phyloP scores from a whole-genome alignment of 2,888 invertebrate genomes.

The Opisthograptis luteolata region DNA sequence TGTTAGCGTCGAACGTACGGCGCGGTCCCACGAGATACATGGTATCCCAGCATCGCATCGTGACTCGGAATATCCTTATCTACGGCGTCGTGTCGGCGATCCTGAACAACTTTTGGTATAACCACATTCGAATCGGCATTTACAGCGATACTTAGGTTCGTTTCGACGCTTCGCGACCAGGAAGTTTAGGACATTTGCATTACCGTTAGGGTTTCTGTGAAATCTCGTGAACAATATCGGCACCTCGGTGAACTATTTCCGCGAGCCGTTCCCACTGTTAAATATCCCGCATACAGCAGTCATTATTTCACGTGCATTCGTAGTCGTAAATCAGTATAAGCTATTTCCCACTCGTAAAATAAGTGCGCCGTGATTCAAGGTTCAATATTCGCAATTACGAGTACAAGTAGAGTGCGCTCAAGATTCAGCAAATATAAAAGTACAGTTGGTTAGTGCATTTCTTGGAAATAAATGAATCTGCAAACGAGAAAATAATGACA shows the following conservation, averaged over 20 bases:
- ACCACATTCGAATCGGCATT: slow-evolving; percentile 61
- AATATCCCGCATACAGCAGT: slow-evolving; percentile 38
- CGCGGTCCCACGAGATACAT: slow-evolving; percentile 53
- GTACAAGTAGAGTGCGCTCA: neutral
- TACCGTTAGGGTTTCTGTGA: slow-evolving; percentile 73
- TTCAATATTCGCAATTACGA: slow-evolving; percentile 25
- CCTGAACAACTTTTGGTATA: slow-evolving; percentile 61
- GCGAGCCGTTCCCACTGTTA: slow-evolving; percentile 49
- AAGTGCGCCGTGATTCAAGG: slow-evolving; percentile 16
- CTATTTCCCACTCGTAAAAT: slow-evolving; percentile 26
- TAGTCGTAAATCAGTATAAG: slow-evolving; percentile 20
- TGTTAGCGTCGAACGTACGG: slow-evolving; percentile 27
- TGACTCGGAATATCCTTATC: slow-evolving; percentile 73
- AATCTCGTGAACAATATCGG: slow-evolving; percentile 67
- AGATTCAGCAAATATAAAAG: neutral
- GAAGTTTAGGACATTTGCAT: slow-evolving; percentile 74
- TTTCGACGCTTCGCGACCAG: slow-evolving; percentile 60
- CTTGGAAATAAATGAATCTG: neutral
- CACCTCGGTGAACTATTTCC: slow-evolving; percentile 53
- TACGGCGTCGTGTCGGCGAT: slow-evolving; percentile 64
- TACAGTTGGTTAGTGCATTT: neutral
- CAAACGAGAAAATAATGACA: slow-evolving; percentile 24
- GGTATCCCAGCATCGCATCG: slow-evolving; percentile 61
- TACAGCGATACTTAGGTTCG: slow-evolving; percentile 60
- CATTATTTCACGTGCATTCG: slow-evolving; percentile 22